A percentile compares a stretch with the other conserved stretches of the same genome.
These are phyloP conservation scores for Silvanus unidentatus DNA, from an alignment of 2,888 invertebrate species.

Conservation along the genomic window DNA sequence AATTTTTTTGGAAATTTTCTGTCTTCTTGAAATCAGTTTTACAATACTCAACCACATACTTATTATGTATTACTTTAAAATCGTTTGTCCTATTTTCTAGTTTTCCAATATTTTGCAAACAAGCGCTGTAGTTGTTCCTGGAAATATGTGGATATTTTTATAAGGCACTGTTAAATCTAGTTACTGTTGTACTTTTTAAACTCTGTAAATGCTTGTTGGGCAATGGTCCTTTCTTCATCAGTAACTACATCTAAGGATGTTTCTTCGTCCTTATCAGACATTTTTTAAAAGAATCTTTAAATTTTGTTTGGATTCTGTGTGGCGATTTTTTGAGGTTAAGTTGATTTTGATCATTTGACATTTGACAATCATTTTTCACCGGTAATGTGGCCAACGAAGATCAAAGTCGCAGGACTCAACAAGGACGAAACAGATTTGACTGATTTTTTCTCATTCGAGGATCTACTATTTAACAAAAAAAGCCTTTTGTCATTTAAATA, in stretches of 20 bases:
- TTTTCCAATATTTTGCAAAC: conserved; percentile 59
- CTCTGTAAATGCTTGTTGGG: conserved; percentile 40
- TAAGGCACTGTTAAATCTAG: conserved; percentile 1
- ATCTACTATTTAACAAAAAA: too few relatives aligned
- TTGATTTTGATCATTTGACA: too few relatives aligned
- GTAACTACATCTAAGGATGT: conserved; percentile 37
- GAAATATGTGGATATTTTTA: conserved; percentile 20
- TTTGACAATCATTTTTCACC: too few relatives aligned
- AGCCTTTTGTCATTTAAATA: too few relatives aligned
- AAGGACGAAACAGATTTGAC: too few relatives aligned
- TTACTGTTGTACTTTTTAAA: conserved; percentile 38
- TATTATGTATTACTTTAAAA: conserved; percentile 75
- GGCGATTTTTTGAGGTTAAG: too few relatives aligned
- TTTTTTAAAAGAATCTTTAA: neutral
- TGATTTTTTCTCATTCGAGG: too few relatives aligned
- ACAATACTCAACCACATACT: conserved; percentile 76
- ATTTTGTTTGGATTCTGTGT: neutral
- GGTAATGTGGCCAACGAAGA: too few relatives aligned
- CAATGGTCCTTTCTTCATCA: conserved; percentile 41
- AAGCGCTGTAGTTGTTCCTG: conserved; percentile 55
- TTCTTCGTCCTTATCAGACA: conserved; percentile 38
- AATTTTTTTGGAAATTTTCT: conserved; percentile 63
- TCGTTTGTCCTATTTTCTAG: conserved; percentile 61
- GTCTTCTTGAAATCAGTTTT: conserved; percentile 66
- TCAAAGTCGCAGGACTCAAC: too few relatives aligned